These are phyloP conservation scores for Drosophila micromelanica DNA, from an alignment of 1,140 invertebrate species.

Conservation along the genomic window DNA sequence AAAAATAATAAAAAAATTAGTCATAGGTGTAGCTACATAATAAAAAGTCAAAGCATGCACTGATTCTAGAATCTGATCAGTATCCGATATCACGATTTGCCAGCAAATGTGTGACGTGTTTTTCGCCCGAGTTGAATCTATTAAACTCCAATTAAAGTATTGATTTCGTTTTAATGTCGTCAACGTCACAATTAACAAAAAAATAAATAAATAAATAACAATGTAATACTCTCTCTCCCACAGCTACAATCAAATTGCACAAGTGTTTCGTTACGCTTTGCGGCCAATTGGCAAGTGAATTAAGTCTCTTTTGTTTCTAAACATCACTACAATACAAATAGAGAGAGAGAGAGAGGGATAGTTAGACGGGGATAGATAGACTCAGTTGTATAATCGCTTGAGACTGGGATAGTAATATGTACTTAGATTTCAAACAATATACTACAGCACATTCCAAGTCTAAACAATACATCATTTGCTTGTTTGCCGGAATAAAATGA, in stretches of 20 bases:
- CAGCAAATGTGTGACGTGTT: slow-evolving; percentile 20
- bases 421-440: neutral
- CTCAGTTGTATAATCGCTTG: slow-evolving; percentile 15
- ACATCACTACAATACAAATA: slow-evolving; percentile 2
- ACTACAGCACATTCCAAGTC: neutral
- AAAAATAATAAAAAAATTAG: neutral
- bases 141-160: slow-evolving; percentile 36
- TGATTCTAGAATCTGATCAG: neutral
- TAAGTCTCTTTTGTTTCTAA: slow-evolving; percentile 45
- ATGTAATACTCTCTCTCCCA: slow-evolving; percentile 38
- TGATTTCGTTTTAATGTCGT: slow-evolving; percentile 45
- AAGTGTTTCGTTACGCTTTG: slow-evolving; percentile 57
- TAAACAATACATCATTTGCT: slow-evolving; percentile 10
- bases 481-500: neutral
- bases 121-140: slow-evolving; percentile 11
- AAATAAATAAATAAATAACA: slow-evolving; percentile 46
- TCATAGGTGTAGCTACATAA: slow-evolving; percentile 2
- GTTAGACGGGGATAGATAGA: neutral
- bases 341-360: neutral
- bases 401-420: slow-evolving; percentile 1
- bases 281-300: slow-evolving; percentile 37
- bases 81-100: slow-evolving; percentile 32
- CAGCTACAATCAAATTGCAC: slow-evolving; percentile 56
- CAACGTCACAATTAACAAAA: slow-evolving; percentile 20
- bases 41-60: slow-evolving; percentile 25